Base-by-base conservation (phyloP, 1,140 invertebrate species). In the Sipha flava region DNA sequence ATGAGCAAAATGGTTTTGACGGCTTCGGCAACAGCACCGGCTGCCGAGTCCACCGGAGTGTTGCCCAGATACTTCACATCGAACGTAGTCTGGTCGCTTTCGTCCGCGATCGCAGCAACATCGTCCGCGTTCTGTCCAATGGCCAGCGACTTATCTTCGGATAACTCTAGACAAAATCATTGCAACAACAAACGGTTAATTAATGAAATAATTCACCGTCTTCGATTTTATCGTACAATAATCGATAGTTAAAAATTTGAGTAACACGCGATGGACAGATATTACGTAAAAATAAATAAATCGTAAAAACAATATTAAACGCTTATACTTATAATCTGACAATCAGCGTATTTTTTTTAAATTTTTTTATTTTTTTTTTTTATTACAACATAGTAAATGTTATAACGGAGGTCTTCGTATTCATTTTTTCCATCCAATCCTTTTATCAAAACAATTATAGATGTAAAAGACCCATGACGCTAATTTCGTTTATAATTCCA, bases 61-160 rank as follows among this genome's bases (percentile, higher is more conserved):
- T 16, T 77, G 0, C 73, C 73, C 3, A 77, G 23, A 31, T 77
- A 77, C 10, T 77, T 77, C 12, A 77, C 73, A 1, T 77, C 73
- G 34, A 40, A 77, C 31, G 73, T 77, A 12, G 73, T 77, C 16
- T 57, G 34, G 3, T 77, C 73, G 12, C 59, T 52, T 40, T 77
- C 73, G 3, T 12, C 34, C 3, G 73, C 34, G 52, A 77, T 77
- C 12, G 73, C 73, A 0, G 73, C 7, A 10, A 21, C 73, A 4
- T 77, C 73, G 23, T 77, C 73, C 21, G 34, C 52, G 6, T 77
- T 77, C 29, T 59, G 73, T 16, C 52, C 73, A 14, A 77, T 77
- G 10, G 49, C 72, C 47, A 75, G 29, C 12, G 73, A 57, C 29
- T 77, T 77, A 21, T 77, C 73, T 77, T 77, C 73, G 0, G 73